phyloP scores from a whole-genome alignment of 2,797 vertebrate species.

The Hydrolagus colliei region DNA sequence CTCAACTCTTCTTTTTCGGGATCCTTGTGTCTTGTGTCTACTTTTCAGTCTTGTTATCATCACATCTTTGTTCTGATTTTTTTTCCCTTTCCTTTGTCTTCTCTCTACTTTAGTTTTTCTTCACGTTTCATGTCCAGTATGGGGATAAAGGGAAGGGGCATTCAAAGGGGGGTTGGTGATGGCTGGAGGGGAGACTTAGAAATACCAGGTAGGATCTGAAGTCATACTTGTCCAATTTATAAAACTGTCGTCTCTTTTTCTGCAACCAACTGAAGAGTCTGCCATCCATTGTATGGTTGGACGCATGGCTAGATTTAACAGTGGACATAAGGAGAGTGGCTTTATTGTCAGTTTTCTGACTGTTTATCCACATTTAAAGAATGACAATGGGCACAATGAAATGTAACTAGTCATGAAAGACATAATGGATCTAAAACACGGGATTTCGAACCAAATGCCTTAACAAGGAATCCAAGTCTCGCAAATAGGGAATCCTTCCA shows the following conservation, averaged over 20 bases:
- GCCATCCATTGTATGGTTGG: conserved; percentile 31
- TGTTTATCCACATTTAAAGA: conserved; percentile 26
- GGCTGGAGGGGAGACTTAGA: conserved; percentile 24
- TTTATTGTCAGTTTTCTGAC: conserved; percentile 25
- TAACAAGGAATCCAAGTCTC: no score
- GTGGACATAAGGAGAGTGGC: conserved; percentile 20
- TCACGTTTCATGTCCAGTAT: background rate
- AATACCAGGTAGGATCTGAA: conserved; percentile 28
- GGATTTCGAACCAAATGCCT: no score
- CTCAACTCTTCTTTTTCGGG: conserved; percentile 18
- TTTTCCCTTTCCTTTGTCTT: conserved; percentile 26
- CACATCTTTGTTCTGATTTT: conserved; percentile 14
- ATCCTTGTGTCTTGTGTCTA: background rate
- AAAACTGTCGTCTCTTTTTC: conserved; percentile 30
- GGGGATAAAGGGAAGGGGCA: conserved; percentile 10
- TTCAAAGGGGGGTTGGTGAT: conserved; percentile 15
- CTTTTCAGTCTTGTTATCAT: conserved; percentile 19
- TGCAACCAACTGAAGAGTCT: conserved; percentile 32
- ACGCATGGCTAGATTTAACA: conserved; percentile 32
- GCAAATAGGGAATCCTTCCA: no score
- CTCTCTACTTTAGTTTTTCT: background rate
- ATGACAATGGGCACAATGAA: conserved; percentile 24
- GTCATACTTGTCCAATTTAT: conserved; percentile 31
- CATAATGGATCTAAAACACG: background rate
- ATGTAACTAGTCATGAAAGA: conserved; percentile 16